Percentiles rank a stretch among this genome's conserved stretches.
Evolutionary conservation across 2,797 vertebrate genomes (phyloP).

Genomic region (Peromyscus nudipes): DNA sequence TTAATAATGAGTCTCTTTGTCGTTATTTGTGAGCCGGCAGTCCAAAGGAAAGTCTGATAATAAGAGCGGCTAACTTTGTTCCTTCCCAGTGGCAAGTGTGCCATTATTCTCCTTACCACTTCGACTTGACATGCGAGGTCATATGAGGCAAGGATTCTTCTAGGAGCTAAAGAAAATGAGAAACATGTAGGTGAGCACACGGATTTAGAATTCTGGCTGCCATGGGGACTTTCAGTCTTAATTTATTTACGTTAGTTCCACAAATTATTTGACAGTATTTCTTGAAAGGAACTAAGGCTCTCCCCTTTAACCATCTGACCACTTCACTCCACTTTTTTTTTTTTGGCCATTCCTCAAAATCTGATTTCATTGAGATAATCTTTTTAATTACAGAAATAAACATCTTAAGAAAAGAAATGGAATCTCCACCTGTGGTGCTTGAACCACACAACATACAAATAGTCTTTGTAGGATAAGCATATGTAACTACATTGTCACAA

Average conservation of each 20-base stretch:
- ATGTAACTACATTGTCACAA: not conserved
- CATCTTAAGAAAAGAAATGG: not conserved
- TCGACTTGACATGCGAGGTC: not conserved
- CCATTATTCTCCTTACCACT: not conserved
- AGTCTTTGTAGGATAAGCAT: not conserved
- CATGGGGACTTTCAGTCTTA: not conserved
- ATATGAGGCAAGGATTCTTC: not conserved
- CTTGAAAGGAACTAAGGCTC: not conserved
- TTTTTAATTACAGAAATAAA: not conserved
- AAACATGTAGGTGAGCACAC: not conserved
- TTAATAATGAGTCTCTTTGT: too few species aligned
- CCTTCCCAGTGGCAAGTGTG: too few species aligned
- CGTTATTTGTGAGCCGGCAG: too few species aligned
- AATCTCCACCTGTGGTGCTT: not conserved
- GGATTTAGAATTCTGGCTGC: not conserved
- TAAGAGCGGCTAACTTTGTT: not conserved
- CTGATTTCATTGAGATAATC: not conserved
- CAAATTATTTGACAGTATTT: not conserved
- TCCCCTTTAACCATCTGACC: not conserved
- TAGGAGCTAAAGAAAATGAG: not conserved
- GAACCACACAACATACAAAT: not conserved
- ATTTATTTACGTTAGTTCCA: not conserved
- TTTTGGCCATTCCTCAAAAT: not conserved
- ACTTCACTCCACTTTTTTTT: not conserved
- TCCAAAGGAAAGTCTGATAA: too few species aligned